Evolutionary conservation across 2,113 vertebrate genomes (phyloP).

Genomic region (Phrynocephalus versicolor): DNA sequence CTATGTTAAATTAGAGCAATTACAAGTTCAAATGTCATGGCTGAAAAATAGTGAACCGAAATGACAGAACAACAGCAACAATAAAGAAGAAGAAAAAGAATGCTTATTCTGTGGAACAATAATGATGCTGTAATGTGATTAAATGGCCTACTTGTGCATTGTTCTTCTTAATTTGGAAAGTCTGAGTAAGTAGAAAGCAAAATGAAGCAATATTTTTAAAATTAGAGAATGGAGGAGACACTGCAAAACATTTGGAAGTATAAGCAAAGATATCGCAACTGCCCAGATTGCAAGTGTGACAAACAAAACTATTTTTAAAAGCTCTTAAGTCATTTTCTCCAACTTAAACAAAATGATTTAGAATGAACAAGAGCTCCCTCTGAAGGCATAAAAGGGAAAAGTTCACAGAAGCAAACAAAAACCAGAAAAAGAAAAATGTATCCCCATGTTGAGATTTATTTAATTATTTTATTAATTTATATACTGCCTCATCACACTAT

Average conservation of each 20-base stretch:
- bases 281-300: background rate
- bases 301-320: slow-evolving; percentile 9
- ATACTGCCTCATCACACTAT: too few relatives aligned
- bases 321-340: slow-evolving; percentile 1
- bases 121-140: background rate
- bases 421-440: background rate
- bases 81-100: background rate
- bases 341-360: slow-evolving; percentile 33
- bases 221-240: background rate
- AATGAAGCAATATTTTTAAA: background rate
- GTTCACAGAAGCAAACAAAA: slow-evolving; percentile 18
- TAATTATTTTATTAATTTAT: too few relatives aligned
- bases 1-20: slow-evolving; percentile 1
- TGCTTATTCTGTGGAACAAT: background rate
- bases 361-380: slow-evolving; percentile 69
- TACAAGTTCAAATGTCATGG: background rate
- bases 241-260: slow-evolving; percentile 8
- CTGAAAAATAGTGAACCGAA: background rate
- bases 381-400: slow-evolving; percentile 60
- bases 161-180: background rate
- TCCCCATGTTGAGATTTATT: slow-evolving; percentile 30
- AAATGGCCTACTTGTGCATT: background rate
- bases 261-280: background rate
- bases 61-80: background rate
- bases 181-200: background rate